Evolutionary conservation across 2,113 vertebrate genomes (phyloP), one percentile per base, ranked within the genome.

Genomic region (Cinclus mexicanus): DNA sequence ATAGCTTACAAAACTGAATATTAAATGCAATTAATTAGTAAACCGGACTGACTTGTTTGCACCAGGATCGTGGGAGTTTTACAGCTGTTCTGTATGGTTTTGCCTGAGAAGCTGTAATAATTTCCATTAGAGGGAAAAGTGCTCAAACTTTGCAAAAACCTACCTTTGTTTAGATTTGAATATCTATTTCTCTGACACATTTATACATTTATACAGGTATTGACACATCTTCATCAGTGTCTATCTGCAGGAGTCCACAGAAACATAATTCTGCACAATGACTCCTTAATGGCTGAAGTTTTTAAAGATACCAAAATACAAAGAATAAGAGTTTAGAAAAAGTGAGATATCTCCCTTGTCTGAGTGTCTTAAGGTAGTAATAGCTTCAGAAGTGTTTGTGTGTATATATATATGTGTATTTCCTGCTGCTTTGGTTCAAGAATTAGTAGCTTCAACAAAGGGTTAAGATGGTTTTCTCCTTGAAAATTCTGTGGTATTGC

Each of bases 1-100:
- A 67, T 90, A 83, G 71, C 82, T 90, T 95, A 83, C 35, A 60
- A 88, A 90, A 85, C 63, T 81, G 75, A 91, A 81, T 95, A 88
- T 67, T 94, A 90, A 94, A 90, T 95, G 82, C 60, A 88, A 39
- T 91, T 87, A 89, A 93, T 91, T 77, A 60, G 60, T 90, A 74
- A 88, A 85, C 79, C 24, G 12, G 52, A 88, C 80, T 88, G 11
- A 86, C 74, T 86, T 86, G 55, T 91, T 96, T 88, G 68, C 31
- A 35, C 71, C 50, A 80, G 31, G 72, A 39, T 49, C 20, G 9
- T 42, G 68, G 46, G 47, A 41, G 7, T 8, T 61, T 77, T 92
- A 70, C 59, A 63, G 59, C 63, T 90, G 33, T 72, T 93, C 68
- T 79, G 10, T 82, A 14, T 82, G 41, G 41, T 75, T 87, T 93